A percentile compares a stretch with the other conserved stretches of the same genome.
Evolutionary conservation across 2,888 invertebrate genomes (phyloP).

Genomic region (Holacanthella duospinosa): DNA sequence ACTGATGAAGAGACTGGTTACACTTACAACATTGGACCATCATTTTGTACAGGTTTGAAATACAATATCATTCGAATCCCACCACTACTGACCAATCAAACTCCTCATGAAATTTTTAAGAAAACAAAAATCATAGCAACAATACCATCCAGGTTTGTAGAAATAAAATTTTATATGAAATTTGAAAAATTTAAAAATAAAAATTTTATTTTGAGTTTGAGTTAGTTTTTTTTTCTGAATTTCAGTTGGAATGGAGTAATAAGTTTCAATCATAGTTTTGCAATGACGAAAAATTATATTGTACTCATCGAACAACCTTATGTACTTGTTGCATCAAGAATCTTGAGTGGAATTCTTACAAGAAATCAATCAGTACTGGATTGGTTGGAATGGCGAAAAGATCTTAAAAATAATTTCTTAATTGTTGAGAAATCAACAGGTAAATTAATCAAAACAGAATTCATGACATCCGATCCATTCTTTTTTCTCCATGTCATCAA

Average conservation of each 20-base stretch:
- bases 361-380: not conserved
- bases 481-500: conserved; percentile 49
- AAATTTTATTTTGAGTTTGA: not conserved
- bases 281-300: conserved; percentile 46
- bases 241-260: conserved; percentile 39
- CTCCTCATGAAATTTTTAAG: conserved; percentile 24
- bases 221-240: not conserved
- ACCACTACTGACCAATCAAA: conserved; percentile 21
- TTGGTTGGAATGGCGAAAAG: conserved; percentile 43
- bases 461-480: conserved; percentile 42
- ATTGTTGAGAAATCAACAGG: conserved; percentile 44
- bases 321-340: conserved; percentile 39
- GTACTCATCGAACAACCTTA: conserved; percentile 47
- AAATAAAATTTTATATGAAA: not conserved
- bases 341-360: conserved; percentile 39
- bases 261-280: conserved; percentile 47
- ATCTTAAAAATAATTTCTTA: conserved; percentile 42
- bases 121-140: conserved; percentile 39
- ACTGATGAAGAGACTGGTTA: conserved; percentile 41
- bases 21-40: conserved; percentile 44
- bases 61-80: conserved; percentile 40
- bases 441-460: conserved; percentile 40
- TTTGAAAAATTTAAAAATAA: not conserved
- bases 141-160: conserved; percentile 38
- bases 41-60: conserved; percentile 40